phyloP scores from a whole-genome alignment of 2,888 invertebrate genomes.

The Diplolepis rosae region DNA sequence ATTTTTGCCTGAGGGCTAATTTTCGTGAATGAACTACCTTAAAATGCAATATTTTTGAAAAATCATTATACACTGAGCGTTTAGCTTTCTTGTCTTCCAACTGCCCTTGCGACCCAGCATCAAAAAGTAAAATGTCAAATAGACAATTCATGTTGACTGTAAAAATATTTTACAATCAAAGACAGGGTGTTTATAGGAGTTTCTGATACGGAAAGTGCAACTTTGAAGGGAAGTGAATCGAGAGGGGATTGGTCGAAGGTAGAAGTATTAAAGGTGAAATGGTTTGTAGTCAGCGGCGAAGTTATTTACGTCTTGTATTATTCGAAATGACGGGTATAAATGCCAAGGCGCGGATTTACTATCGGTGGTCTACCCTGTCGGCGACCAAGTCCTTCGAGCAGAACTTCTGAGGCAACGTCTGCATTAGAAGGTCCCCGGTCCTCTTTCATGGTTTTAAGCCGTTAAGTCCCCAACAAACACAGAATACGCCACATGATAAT shows the following conservation, averaged over 20 bases:
- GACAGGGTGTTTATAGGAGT: slow-evolving; percentile 25
- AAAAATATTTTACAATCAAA: slow-evolving; percentile 18
- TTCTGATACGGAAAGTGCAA: slow-evolving; percentile 35
- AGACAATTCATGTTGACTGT: slow-evolving; percentile 12
- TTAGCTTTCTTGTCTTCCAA: neutral
- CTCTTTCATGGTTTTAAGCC: slow-evolving; percentile 47
- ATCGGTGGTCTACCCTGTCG: slow-evolving; percentile 56
- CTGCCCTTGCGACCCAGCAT: neutral
- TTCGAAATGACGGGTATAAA: slow-evolving; percentile 70
- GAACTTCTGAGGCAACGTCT: slow-evolving; percentile 39
- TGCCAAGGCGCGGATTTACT: slow-evolving; percentile 65
- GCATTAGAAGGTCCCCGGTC: slow-evolving; percentile 45
- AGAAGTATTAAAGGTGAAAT: slow-evolving; percentile 45
- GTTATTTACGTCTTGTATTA: slow-evolving; percentile 70
- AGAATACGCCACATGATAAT: slow-evolving; percentile 43
- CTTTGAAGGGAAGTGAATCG: slow-evolving; percentile 46
- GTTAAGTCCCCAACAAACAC: slow-evolving; percentile 40
- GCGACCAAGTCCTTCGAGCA: slow-evolving; percentile 43
- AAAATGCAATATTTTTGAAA: neutral
- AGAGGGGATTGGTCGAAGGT: slow-evolving; percentile 39
- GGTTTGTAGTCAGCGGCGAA: slow-evolving; percentile 49
- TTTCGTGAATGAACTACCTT: neutral
- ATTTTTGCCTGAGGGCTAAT: too few species aligned
- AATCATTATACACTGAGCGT: neutral
- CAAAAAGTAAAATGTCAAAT: slow-evolving; percentile 2